Conservation (phyloP, 2,797 vertebrate species). For the Graptemys geographica region DNA sequence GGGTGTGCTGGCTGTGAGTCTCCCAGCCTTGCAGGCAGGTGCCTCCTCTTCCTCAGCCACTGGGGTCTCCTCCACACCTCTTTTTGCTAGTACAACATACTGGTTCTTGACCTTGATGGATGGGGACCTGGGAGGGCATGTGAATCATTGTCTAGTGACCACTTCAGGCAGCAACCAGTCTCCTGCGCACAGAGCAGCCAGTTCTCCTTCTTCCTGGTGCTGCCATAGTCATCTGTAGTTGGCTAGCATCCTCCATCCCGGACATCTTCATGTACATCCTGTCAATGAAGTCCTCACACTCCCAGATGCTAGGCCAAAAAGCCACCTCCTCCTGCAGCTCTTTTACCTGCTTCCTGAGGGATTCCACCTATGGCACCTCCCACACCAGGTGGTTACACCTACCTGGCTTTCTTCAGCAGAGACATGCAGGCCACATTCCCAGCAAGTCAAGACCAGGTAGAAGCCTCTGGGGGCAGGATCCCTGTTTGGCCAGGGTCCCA, state of each 20-base stretch:
- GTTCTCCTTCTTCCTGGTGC: neutral
- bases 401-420: neutral
- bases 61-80: neutral
- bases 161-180: neutral
- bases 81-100: neutral
- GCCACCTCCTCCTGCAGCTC: neutral
- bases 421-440: neutral
- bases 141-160: neutral
- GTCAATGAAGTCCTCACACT: neutral
- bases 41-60: neutral
- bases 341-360: neutral
- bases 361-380: neutral
- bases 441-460: neutral
- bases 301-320: neutral
- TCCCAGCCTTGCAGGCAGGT: neutral
- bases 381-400: neutral
- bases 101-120: neutral
- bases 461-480: neutral
- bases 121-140: neutral
- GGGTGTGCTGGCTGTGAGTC: neutral
- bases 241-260: neutral
- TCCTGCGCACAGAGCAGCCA: neutral
- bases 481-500: neutral
- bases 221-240: neutral
- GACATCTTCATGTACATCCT: neutral